These are phyloP conservation scores for Bufo bufo DNA, from an alignment of 2,113 vertebrate species.

Conservation along the genomic window DNA sequence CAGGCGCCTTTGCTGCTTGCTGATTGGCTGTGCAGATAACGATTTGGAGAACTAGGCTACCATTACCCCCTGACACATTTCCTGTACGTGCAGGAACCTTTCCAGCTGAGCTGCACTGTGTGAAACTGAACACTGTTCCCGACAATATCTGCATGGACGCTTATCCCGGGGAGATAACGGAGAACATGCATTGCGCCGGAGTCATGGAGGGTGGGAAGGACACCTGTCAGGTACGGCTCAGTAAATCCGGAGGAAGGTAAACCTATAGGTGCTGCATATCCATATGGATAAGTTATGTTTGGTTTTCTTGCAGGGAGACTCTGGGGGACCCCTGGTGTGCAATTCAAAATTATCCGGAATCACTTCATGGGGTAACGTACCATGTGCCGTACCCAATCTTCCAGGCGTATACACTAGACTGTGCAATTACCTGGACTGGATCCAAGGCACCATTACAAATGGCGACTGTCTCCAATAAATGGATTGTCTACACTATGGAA, in stretches of 20 bases:
- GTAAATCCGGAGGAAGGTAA: neutral
- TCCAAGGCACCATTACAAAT: conserved; percentile 60
- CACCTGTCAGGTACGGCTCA: conserved; percentile 79
- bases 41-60: neutral
- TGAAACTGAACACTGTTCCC: conserved; percentile 73
- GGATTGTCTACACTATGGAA: neutral
- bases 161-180: conserved; percentile 74
- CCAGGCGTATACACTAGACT: conserved; percentile 85
- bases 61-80: neutral
- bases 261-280: neutral
- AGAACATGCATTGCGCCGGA: conserved; percentile 84
- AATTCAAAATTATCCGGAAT: conserved; percentile 76
- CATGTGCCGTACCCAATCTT: conserved; percentile 74
- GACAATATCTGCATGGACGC: conserved; percentile 67
- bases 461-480: conserved; percentile 22
- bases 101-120: conserved; percentile 74
- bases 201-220: conserved; percentile 77
- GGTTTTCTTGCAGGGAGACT: conserved; percentile 71
- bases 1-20: too few relatives aligned
- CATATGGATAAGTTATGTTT: neutral
- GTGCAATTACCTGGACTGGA: conserved; percentile 80
- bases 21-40: too few relatives aligned
- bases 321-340: conserved; percentile 76
- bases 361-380: conserved; percentile 83
- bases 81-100: conserved; percentile 65